Evolutionary conservation across 2,888 invertebrate genomes (phyloP), one percentile per base, ranked within the genome.

Genomic region (Perdita meconis): DNA sequence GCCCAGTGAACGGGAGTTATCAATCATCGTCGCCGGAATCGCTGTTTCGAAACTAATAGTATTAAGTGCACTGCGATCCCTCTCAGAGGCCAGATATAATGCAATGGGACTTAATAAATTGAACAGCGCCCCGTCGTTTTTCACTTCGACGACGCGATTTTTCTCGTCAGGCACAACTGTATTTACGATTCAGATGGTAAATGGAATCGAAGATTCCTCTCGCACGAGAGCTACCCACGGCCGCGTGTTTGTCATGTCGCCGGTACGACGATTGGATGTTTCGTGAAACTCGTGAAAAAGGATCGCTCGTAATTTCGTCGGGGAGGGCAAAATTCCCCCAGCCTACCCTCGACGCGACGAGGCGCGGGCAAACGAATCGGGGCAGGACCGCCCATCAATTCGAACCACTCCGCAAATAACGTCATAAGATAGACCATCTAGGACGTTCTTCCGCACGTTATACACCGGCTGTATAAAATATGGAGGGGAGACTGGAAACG

Each of bases 391-490:
- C 50, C 77, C 80, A 79, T 86, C 84, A 75, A 84, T 85, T 85
- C 71, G 75, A 80, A 65, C 77, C 82, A 85, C 84, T 88, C 79
- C 80, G 84, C 86, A 87, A 88, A 88, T 88, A 86, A 87, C 85
- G 82, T 86, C 81, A 80, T 86, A 82, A 85, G 86, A 86, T 87
- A 86, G 85, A 83, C 86, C 84, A 84, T 87, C 84, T 78, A 78
- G 70, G 71, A 75, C 80, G 81, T 82, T 87, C 64, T 81, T 74
- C 71, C 57, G 44, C 82, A 72, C 76, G 82, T 82, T 87, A 83
- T 87, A 73, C 77, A 81, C 66, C 74, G 78, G 75, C 66, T 81
- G 79, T 86, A 85, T 88, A 86, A 89, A 86, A 88, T 89, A 89
- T 87, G 80, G 80, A 65, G 55, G 79, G 70, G 70, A 63, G 74